Conservation (phyloP, 2,113 vertebrate genomes). For the Odocoileus virginianus region DNA sequence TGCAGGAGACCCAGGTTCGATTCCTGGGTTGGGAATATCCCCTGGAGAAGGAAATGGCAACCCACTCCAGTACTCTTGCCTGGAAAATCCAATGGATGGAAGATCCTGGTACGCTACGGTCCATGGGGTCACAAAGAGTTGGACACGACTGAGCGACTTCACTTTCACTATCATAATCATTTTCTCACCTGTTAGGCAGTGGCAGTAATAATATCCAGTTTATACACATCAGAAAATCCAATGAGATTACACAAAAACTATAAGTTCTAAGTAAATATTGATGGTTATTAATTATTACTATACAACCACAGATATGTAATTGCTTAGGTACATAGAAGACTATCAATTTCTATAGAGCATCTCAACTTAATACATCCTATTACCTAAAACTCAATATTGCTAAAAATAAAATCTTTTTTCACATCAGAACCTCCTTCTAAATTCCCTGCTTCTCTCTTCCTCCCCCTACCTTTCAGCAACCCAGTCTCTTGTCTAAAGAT, state of each 20-base stretch:
- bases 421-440: background rate
- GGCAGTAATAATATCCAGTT: background rate
- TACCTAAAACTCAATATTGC: background rate
- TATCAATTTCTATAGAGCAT: conserved; percentile 1
- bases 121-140: background rate
- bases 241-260: conserved; percentile 10
- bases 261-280: conserved; percentile 6
- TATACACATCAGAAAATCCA: background rate
- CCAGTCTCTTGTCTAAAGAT: background rate
- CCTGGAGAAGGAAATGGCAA: background rate
- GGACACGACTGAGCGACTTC: background rate
- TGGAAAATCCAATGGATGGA: background rate
- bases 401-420: conserved; percentile 40
- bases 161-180: background rate
- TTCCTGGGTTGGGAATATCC: background rate
- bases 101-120: background rate
- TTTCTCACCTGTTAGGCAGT: background rate
- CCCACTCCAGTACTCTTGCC: background rate
- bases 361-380: background rate
- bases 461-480: background rate
- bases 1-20: background rate
- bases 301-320: background rate
- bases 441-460: background rate
- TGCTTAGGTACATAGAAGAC: background rate
- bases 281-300: background rate